Base-by-base conservation (phyloP, 2,797 vertebrate species). In the Hybognathus amarus region DNA sequence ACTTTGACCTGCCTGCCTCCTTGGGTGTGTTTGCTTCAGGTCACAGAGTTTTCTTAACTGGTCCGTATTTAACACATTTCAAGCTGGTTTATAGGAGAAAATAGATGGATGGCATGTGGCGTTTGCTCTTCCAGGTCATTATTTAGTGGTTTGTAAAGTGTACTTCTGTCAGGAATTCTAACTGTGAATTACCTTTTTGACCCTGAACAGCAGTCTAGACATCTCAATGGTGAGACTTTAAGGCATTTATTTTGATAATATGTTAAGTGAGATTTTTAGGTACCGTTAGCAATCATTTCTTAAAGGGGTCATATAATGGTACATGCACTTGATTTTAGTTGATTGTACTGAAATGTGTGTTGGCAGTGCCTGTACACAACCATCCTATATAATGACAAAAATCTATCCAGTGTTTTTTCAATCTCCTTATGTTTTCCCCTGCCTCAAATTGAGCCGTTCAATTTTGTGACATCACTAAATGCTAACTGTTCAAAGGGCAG, bases 11-110 rank as follows among this genome's bases (percentile, higher is more conserved):
- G 20, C 42, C 59, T 47, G n/a, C 66, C 40, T 33, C 36, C 30
- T 40, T 38, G 45, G 59, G 80, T 38, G 69, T 63, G 70, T 82
- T 63, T 66, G 33, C 70, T 63, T 27, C 24, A 71, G 56, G 56
- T 38, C 79, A 52, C 24, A 82, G 22, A 47, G 56, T 73, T 33
- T 33, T 7, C n/a, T 61, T 63, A 18, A 27, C 64, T 45, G 74
- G n/a, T n/a, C 27, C 40, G 5, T 38, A 13, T 82, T 64, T 74
- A 74, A 82, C 56, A 52, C 56, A 38, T 82, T 80, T 70, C 67
- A 70, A 47, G 27, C n/a, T 70, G 52, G 40, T 61, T 80, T 59
- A 80, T 42, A 9, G 38, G 20, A 56, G 38, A 77, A 80, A 45
- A 47, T 70, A 61, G 52, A 80, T 15, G 4, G 36, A 47, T 45